A percentile compares a stretch with the other conserved stretches of the same genome.
Conservation (phyloP, 2,888 invertebrate genomes). For the Tyria jacobaeae region DNA sequence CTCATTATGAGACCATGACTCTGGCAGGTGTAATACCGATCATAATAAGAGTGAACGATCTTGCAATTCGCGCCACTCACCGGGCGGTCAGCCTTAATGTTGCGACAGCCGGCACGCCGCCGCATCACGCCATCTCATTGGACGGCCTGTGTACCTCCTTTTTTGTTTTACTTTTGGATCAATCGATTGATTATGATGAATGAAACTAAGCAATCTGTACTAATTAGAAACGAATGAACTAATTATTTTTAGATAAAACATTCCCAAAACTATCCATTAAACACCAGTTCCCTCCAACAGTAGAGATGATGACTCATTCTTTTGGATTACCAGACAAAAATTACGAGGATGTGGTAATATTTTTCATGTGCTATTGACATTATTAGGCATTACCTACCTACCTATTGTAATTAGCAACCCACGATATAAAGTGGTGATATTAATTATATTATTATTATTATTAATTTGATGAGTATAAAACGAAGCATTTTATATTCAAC, state of each 20-base stretch:
- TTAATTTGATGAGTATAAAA: too few species aligned
- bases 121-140: not conserved
- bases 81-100: slow-evolving; percentile 62
- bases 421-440: too few species aligned
- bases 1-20: slow-evolving; percentile 15
- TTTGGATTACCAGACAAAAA: not conserved
- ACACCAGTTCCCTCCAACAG: not conserved
- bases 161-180: slow-evolving; percentile 9
- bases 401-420: too few species aligned
- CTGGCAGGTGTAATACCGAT: slow-evolving; percentile 41
- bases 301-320: too few species aligned
- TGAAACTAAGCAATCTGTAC: not conserved
- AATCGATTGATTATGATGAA: slow-evolving; percentile 14
- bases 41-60: slow-evolving; percentile 67
- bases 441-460: too few species aligned
- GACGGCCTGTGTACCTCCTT: not conserved
- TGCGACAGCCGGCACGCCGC: slow-evolving; percentile 22
- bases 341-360: not conserved
- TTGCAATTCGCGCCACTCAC: slow-evolving; percentile 72
- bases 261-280: not conserved
- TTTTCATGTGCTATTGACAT: too few species aligned
- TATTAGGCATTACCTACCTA: too few species aligned
- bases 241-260: not conserved
- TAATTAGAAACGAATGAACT: not conserved
- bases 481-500: too few species aligned